Base-by-base conservation (phyloP, 2,113 vertebrate genomes). In the Orthonyx spaldingii region DNA sequence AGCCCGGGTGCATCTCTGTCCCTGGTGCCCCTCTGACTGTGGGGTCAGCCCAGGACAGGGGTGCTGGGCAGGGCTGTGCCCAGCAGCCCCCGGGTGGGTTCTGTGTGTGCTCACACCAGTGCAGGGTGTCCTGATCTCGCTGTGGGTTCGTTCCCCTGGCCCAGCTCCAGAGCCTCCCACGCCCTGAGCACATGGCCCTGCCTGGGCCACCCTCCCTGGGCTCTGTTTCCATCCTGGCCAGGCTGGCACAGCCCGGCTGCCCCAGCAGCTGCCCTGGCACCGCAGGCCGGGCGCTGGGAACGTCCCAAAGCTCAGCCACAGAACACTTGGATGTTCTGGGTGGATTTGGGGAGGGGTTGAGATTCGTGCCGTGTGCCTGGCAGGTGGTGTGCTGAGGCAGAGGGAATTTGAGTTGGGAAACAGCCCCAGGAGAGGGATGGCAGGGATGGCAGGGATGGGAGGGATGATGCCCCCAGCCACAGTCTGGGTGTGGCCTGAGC, bases 241-340 rank as follows among this genome's bases (percentile, higher is more conserved):
- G 93, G 88, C 97, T 96, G 93, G 96, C 97, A 90, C 72, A 95
- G 96, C 96, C 97, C 90, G 75, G 95, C 94, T 97, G 97, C 92
- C 96, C 90, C 59, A 82, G 94, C 97, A 97, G 96, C 97, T 97
- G 96, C 85, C 96, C 94, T 91, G 91, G 95, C 96, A 93, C 96
- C 12, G 69, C 22, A 69, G 53, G 33, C 92, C 53, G 37, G 39
- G 37, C 65, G 33, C 94, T 89, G 90, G 84, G 94, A 96, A 53
- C 96, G 64, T 94, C 85, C 28, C 77, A 80, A 32, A 44, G 77
- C 90, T 92, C 84, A 12, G 49, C 69, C 83, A 42, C 19, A 44
- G 42, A 68, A n/a, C 93, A 66, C 61, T 72, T 89, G 41, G 26
- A 3, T 35, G 3, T 74, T 47, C 75, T 76, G 85, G 37, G 64